A percentile compares a stretch with the other conserved stretches of the same genome.
These are phyloP conservation scores for Austrofundulus limnaeus DNA, from an alignment of 2,113 vertebrate genomes.

Conservation along the genomic window DNA sequence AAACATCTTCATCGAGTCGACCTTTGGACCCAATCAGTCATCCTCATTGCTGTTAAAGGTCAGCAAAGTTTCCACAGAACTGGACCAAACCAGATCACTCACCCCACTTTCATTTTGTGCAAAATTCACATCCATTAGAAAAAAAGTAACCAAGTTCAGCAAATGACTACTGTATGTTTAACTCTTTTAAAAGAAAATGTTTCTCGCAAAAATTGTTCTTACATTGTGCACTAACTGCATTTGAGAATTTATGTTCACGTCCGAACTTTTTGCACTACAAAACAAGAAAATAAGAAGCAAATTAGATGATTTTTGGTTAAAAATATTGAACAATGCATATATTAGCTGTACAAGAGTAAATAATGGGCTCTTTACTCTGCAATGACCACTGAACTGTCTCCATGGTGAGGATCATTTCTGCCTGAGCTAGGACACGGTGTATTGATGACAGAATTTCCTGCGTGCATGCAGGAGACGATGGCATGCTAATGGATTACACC, in stretches of 20 bases:
- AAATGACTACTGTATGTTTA: too few relatives aligned
- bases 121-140: not conserved
- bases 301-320: not conserved
- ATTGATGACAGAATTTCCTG: conserved; percentile 54
- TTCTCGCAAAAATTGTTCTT: too few relatives aligned
- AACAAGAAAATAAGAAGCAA: not conserved
- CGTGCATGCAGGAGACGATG: conserved; percentile 53
- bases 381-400: conserved; percentile 24
- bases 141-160: not conserved
- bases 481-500: conserved; percentile 71
- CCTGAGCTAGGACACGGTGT: conserved; percentile 29
- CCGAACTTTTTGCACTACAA: not conserved
- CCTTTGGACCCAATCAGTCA: conserved; percentile 69
- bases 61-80: conserved; percentile 16
- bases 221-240: too few relatives aligned
- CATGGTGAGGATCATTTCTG: conserved; percentile 46
- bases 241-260: too few relatives aligned
- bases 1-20: conserved; percentile 39
- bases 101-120: not conserved
- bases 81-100: not conserved
- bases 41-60: conserved; percentile 48
- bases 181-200: too few relatives aligned
- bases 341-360: conserved; percentile 13
- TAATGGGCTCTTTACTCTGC: conserved; percentile 8
- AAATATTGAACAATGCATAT: not conserved